These are phyloP conservation scores for Holacanthus passer DNA, from an alignment of 2,113 vertebrate genomes.

Conservation along the genomic window DNA sequence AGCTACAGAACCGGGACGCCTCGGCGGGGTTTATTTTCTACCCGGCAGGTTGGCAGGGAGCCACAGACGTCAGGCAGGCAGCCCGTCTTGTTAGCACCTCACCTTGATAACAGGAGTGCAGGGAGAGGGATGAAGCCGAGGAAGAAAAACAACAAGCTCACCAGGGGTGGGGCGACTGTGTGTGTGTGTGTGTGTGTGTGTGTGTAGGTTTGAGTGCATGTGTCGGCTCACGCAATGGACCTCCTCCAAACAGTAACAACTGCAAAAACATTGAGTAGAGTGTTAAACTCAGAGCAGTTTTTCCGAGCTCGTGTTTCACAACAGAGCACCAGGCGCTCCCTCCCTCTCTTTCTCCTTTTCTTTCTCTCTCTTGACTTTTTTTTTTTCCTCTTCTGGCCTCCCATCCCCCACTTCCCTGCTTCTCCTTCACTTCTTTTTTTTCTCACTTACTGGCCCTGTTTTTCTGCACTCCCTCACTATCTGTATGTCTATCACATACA, in stretches of 20 bases:
- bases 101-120: conserved; percentile 78
- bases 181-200: conserved; percentile 49
- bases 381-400: conserved; percentile 22
- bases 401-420: conserved; percentile 58
- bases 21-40: conserved; percentile 41
- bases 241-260: conserved; percentile 81
- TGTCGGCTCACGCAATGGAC: conserved; percentile 76
- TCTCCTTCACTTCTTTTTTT: conserved; percentile 38
- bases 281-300: conserved; percentile 79
- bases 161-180: conserved; percentile 70
- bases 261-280: conserved; percentile 80
- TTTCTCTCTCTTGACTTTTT: conserved; percentile 15
- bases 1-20: conserved; percentile 62
- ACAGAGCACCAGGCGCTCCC: conserved; percentile 73
- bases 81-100: conserved; percentile 79
- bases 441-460: conserved; percentile 42
- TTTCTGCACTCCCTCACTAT: conserved; percentile 59
- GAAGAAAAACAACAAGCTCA: conserved; percentile 76
- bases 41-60: conserved; percentile 63
- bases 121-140: conserved; percentile 67
- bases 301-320: conserved; percentile 83
- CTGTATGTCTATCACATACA: conserved; percentile 59
- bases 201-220: conserved; percentile 60
- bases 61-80: conserved; percentile 74
- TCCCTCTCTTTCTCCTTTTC: conserved; percentile 33